Conservation (phyloP, 1,140 invertebrate species). For the Lepeophtheirus salmonis region DNA sequence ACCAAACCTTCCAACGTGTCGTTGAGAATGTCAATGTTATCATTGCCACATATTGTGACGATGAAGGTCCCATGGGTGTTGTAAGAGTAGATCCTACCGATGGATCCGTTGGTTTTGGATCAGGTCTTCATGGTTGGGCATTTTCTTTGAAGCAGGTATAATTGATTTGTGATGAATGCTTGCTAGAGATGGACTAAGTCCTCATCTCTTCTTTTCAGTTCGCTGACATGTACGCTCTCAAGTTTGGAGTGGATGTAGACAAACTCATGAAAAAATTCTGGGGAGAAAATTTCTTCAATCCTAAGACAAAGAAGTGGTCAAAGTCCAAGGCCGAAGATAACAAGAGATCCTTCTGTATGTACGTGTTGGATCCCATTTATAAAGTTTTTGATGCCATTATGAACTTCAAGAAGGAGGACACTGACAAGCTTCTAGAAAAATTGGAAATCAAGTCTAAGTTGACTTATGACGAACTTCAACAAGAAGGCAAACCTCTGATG, state of each 20-base stretch:
- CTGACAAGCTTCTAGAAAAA: constrained; percentile 61
- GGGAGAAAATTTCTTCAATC: constrained; percentile 98
- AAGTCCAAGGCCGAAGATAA: constrained; percentile 72
- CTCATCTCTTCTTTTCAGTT: no score
- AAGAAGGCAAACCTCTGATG: constrained; percentile 73
- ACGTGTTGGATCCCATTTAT: constrained; percentile 95
- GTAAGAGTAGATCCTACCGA: constrained; percentile 89
- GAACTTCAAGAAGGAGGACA: constrained; percentile 94
- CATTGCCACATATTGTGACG: constrained; percentile 96
- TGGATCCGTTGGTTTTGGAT: constrained; percentile 97
- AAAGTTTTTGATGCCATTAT: constrained; percentile 95
- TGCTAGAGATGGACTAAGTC: no score
- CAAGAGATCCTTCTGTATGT: constrained; percentile 95
- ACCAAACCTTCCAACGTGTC: constrained; percentile 98
- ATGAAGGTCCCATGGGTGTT: constrained; percentile 95
- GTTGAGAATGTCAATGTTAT: constrained; percentile 99
- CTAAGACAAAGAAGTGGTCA: constrained; percentile 92
- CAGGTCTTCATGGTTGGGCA: constrained; percentile 97
- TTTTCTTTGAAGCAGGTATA: constrained; percentile 98
- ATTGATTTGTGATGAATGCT: no score
- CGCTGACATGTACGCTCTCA: constrained; percentile 93
- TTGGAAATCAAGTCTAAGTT: constrained; percentile 60
- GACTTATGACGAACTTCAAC: constrained; percentile 83
- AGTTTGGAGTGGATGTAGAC: constrained; percentile 91
- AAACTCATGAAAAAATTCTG: constrained; percentile 90